Evolutionary conservation across 2,888 invertebrate species (phyloP), one percentile per base, ranked within the genome.

Genomic region (Dermolepida albohirtum): DNA sequence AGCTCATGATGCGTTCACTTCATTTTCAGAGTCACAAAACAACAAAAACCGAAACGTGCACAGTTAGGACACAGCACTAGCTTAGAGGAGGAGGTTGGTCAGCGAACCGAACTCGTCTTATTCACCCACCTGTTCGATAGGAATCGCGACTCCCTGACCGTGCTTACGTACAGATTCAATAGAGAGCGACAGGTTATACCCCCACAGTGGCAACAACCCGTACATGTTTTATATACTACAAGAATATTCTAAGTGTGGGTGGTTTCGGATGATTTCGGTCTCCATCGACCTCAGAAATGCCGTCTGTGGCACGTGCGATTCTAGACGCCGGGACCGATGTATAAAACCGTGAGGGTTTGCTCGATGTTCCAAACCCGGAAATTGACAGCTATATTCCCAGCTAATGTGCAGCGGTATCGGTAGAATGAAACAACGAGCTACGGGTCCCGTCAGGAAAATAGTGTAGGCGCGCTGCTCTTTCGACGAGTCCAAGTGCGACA

Each of bases 401-500:
- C 66, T 51, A 57, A 66, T 66, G 66, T 57, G 54, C 44, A 41
- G 29, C 59, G 41, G 54, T 68, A 71, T 55, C 67, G 71, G 64
- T 70, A 70, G 34, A 62, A 47, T 29, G 59, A 29, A 34, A 47
- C 44, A 27, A n/a, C 29, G 27, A 17, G 54, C 47, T 34, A 47
- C 69, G 67, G 67, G 70, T 66, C 71, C 71, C 70, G 72, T 70
- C 70, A 70, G 70, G 67, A 66, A 65, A 69, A 47, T 34, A 47
- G 76, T 74, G 77, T 77, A 74, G 77, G 77, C 72, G 76, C 69
- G 29, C 34, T 47, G 14, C 59, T 27, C 39, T 49, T 47, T 68
- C 77, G 75, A 74, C 77, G 76, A 76, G 76, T 76, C 76, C 76
- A 76, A 73, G 71, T 73, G 69, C 74, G 74, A 73, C 74, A 73